Evolutionary conservation across 37 sponge, comb jelly and placozoan genomes (phyloP), one percentile per base, ranked within the genome.

Genomic region (Chondrosia reniformis): DNA sequence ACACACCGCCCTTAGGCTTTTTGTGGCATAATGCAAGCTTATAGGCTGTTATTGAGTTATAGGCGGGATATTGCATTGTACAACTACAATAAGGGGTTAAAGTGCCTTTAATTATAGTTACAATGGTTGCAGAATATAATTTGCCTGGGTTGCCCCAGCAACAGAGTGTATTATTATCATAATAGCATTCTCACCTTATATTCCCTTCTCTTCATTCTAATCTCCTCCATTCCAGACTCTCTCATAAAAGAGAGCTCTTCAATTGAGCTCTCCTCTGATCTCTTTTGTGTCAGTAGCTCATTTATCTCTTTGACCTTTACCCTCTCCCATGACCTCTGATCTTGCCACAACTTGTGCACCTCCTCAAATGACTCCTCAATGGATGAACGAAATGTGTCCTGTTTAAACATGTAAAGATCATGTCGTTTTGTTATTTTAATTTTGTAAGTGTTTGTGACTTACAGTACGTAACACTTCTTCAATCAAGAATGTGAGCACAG

Each of bases 201-300:
- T 0, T 46, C 39, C 38, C 34, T 85, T 40, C 76, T 80, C 59
- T 74, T 3, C 33, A 55, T 25, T 0, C 17, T 33, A 45, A 86
- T 54, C 55, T 80, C 81, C 31, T 66, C 46, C 0, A 52, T 30
- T 34, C 52, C 76, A 17, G 76, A 56, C 76, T 76, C 62, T 22
- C 81, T 75, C 76, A n/a, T 27, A 52, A 31, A 30, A 37, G 39
- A 39, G 36, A 86, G 21, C 22, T 80, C 63, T 7, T 76, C 77
- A 55, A 86, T 36, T 0, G 86, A 80, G 39, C 41, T 31, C 13
- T 41, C 43, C 3, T 44, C 76, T 32, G 80, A 81, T 41, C 56
- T 36, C 81, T 81, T 28, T 13, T 54, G 24, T 76, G 63, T 80
- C 58, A 86, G 61, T 12, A 67, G 34, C 1, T 86, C 77, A 37